A percentile compares a stretch with the other conserved stretches of the same genome.
Conservation (phyloP, 2,888 invertebrate genomes). For the Trichacis sp. region DNA sequence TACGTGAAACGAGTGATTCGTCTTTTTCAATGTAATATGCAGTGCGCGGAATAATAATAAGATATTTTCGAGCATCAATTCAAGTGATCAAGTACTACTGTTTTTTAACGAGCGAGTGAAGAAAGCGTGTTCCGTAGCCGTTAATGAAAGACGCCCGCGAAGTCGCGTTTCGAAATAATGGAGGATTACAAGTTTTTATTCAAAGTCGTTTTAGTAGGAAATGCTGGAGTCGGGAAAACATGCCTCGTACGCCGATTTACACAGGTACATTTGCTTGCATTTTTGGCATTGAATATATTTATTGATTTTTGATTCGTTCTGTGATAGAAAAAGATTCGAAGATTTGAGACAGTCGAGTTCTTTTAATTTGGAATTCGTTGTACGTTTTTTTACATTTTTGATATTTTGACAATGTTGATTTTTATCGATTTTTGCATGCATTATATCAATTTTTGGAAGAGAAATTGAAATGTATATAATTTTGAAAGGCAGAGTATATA, state of each 20-base stretch:
- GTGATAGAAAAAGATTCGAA: too few relatives aligned
- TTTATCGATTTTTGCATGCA: too few relatives aligned
- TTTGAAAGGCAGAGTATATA: too few relatives aligned
- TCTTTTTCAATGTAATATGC: neutral
- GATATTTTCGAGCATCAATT: neutral
- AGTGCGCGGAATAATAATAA: neutral
- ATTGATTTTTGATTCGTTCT: too few relatives aligned
- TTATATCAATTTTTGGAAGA: neutral
- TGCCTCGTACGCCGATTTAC: slow-evolving; percentile 97
- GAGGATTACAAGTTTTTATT: slow-evolving; percentile 99
- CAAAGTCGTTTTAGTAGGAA: slow-evolving; percentile 98
- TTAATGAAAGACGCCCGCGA: neutral
- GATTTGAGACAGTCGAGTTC: too few relatives aligned
- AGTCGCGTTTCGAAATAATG: slow-evolving; percentile 72
- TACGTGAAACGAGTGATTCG: neutral
- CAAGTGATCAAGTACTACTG: too few relatives aligned
- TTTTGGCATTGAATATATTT: neutral
- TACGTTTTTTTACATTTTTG: too few relatives aligned
- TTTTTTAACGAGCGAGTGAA: neutral
- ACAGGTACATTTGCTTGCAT: too few relatives aligned
- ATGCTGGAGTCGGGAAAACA: slow-evolving; percentile 98
- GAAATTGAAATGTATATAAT: neutral
- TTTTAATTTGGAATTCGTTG: too few relatives aligned
- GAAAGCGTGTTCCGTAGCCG: neutral
- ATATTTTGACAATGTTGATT: neutral